Conservation (phyloP, 2,888 invertebrate species). For the Bellardia pandia region DNA sequence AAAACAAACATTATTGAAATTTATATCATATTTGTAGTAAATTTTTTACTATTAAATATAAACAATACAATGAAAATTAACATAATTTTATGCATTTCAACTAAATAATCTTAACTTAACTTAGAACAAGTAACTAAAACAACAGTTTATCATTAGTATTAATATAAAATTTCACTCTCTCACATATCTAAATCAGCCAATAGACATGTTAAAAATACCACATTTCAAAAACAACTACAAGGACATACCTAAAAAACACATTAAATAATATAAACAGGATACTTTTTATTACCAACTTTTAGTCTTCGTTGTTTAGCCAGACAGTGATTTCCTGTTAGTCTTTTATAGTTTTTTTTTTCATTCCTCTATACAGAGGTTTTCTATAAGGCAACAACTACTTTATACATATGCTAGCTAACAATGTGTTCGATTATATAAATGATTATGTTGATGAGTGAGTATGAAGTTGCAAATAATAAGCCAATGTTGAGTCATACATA, state of each 20-base stretch:
- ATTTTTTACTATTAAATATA: too few relatives aligned
- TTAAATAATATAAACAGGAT: conserved; percentile 36
- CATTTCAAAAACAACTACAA: not conserved
- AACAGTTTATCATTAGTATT: too few relatives aligned
- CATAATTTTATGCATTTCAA: too few relatives aligned
- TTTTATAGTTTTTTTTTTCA: conserved; percentile 3
- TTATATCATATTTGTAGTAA: too few relatives aligned
- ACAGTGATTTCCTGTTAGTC: conserved; percentile 69
- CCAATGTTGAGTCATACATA: conserved; percentile 6
- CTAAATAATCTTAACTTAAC: too few relatives aligned
- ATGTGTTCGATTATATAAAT: conserved; percentile 32
- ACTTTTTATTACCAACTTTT: conserved; percentile 16
- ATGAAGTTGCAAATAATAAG: conserved; percentile 50
- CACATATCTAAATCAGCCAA: too few relatives aligned
- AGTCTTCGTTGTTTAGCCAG: conserved; percentile 28
- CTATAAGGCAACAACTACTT: not conserved
- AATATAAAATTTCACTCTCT: too few relatives aligned
- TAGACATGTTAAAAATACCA: not conserved
- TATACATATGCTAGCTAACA: conserved; percentile 14
- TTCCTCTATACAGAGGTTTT: not conserved
- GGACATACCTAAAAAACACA: not conserved
- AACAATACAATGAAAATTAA: too few relatives aligned
- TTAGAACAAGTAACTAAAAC: too few relatives aligned
- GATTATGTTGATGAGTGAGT: conserved; percentile 21
- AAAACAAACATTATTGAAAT: too few relatives aligned